phyloP scores from a whole-genome alignment of 2,888 invertebrate genomes.

The Mythimna albipuncta region DNA sequence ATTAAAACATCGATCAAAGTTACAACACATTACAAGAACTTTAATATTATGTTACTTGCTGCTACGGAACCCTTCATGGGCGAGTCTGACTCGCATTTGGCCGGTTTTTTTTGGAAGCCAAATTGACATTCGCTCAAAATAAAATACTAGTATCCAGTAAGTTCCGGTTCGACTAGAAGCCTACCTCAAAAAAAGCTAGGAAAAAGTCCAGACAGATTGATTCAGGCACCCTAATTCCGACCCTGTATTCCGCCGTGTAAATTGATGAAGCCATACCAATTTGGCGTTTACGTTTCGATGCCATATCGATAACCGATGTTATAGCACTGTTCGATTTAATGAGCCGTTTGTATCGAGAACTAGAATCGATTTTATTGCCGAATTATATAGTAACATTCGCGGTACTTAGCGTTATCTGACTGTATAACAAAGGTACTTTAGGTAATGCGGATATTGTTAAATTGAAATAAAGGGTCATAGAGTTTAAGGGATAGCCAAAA shows the following conservation, averaged over 20 bases:
- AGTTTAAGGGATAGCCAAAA: background rate
- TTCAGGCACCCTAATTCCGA: conserved; percentile 27
- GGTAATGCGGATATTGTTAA: conserved; percentile 23
- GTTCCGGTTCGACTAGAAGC: background rate
- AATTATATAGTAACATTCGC: conserved; percentile 52
- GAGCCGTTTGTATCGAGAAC: conserved; percentile 77
- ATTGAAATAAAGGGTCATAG: conserved; percentile 23
- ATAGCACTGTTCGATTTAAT: conserved; percentile 77
- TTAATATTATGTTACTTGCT: too few species aligned
- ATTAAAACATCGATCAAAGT: too few species aligned
- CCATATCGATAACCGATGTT: conserved; percentile 68
- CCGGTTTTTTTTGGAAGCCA: background rate
- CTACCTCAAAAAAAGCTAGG: background rate
- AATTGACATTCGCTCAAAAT: background rate
- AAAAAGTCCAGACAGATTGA: background rate
- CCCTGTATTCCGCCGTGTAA: conserved; percentile 52
- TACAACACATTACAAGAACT: too few species aligned
- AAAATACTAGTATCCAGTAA: background rate
- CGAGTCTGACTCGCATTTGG: too few species aligned
- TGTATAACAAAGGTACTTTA: conserved; percentile 18
- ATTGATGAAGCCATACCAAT: conserved; percentile 74
- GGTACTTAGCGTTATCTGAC: conserved; percentile 42
- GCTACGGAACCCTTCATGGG: too few species aligned
- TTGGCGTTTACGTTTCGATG: conserved; percentile 71
- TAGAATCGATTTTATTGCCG: conserved; percentile 71